Evolutionary conservation across 2,797 vertebrate genomes (phyloP), one percentile per base, ranked within the genome.

Genomic region (Macrochelys suwanniensis): DNA sequence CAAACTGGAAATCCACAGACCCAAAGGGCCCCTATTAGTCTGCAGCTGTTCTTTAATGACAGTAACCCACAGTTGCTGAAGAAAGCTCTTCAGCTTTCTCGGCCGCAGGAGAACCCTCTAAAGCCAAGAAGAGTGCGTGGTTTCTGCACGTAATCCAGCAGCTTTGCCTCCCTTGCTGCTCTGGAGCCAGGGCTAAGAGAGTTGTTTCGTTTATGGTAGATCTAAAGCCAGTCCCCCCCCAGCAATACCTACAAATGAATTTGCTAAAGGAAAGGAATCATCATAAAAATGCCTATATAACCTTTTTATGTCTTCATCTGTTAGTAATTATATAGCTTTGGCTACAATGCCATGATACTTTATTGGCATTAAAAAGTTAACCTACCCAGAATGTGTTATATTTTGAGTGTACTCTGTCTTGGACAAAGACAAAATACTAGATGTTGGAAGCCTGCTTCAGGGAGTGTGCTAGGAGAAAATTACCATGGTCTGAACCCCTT

Each of bases 321-420:
- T 53, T 93, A 85, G 80, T 87, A 87, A 87, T 97, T 94, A 84
- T 54, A 13, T 88, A 80, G 78, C 86, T 97, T 94, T 87, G 79
- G 59, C 88, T 87, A 7, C 85, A 1, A 17, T 33, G 51, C 78
- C 28, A 0, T 59, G 84, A 77, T 80, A n/a, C 77, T 94, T 88
- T 85, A 71, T 82, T 84, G 80, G 71, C 90, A 88, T 71, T 95
- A 94, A 83, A 23, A 82, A 85, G 89, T 86, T 53, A 82, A 89
- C 92, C 81, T 89, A 12, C 88, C 91, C 92, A 47, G 23, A 90
- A 85, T 51, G 94, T 51, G 92, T 83, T 87, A 76, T 71, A 23
- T 28, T 61, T 37, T 49, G 45, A 28, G 26, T 77, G 45, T 17
- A 31, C 74, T 49, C 26, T 92, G 1, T 94, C 37, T 91, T 95